phyloP scores from a whole-genome alignment of 2,888 invertebrate genomes.

The Falcaria lacertinaria region DNA sequence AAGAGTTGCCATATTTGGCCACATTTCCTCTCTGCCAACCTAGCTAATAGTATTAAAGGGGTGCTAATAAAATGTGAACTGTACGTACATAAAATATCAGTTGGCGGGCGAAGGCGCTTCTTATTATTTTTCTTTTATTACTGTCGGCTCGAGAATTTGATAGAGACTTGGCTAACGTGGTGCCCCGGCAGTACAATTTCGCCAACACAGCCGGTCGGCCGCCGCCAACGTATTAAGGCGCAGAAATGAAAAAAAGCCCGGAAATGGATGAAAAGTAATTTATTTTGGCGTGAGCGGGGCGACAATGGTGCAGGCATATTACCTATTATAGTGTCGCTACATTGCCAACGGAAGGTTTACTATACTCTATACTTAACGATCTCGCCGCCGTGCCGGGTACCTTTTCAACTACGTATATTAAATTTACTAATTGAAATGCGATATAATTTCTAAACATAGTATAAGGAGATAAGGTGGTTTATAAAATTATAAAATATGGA shows the following conservation, averaged over 20 bases:
- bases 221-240: conserved; percentile 61
- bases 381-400: not conserved
- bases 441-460: too few relatives aligned
- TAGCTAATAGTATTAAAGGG: conserved; percentile 36
- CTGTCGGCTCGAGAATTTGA: conserved; percentile 59
- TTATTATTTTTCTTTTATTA: conserved; percentile 71
- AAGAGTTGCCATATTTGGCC: conserved; percentile 4
- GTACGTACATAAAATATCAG: conserved; percentile 62
- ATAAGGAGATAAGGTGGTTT: too few relatives aligned
- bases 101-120: conserved; percentile 41
- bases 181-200: conserved; percentile 60
- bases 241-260: conserved; percentile 64
- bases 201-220: conserved; percentile 57
- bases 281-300: conserved; percentile 48
- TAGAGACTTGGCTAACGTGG: conserved; percentile 66
- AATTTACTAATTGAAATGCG: too few relatives aligned
- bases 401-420: too few relatives aligned
- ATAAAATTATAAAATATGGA: too few relatives aligned
- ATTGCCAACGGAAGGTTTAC: conserved; percentile 9
- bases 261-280: conserved; percentile 66
- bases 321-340: conserved; percentile 6
- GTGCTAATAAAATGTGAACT: conserved; percentile 53
- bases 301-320: conserved; percentile 28
- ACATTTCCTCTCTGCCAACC: not conserved
- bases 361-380: too few relatives aligned